Evolutionary conservation across 2,888 invertebrate genomes (phyloP), one percentile per base, ranked within the genome.

Genomic region (Patella pellucida): DNA sequence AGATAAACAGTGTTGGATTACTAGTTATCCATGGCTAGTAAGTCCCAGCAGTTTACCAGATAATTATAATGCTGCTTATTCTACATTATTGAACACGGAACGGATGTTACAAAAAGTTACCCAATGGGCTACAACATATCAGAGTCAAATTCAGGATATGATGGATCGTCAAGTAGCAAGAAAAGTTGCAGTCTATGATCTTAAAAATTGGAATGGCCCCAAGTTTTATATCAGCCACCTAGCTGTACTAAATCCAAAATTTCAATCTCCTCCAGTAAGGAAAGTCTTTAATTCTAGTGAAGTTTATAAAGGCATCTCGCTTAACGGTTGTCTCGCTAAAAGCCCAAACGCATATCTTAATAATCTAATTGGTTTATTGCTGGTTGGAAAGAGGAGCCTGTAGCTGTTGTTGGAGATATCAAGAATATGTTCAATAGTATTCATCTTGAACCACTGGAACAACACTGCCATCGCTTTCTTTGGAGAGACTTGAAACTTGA

Each of bases 21-120:
- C 72, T n/a, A 75, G 68, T 27, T 68, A 75, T 27, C 75, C 75
- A n/a, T 72, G 75, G 75, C 11, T 68, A 41, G 50, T 68, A 50
- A 52, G 72, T 52, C 75, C 75, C 5, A 27, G 3, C 4, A 31
- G 5, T n/a, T 75, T 75, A 41, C 75, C 75, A 72, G 68, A 72
- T 27, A 75, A 72, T 50, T 75, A 72, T 51, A 3, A 31, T 16
- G 16, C 54, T 23, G 71, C 71, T 19, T 52, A 52, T 27, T 23
- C 68, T 51, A 75, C 75, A 31, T 68, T 75, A 1, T 9, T 11
- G 14, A 62, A 51, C 50, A 75, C 72, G 11, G 75, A 75, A 19
- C n/a, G 52, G 27, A 71, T 51, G 9, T 3, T 68, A 51, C 50
- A 12, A 11, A 68, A 52, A 54, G 74, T 52, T 27, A 2, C 51